Conservation (phyloP, 2,888 invertebrate species). For the Acanthosepion esculentum region DNA sequence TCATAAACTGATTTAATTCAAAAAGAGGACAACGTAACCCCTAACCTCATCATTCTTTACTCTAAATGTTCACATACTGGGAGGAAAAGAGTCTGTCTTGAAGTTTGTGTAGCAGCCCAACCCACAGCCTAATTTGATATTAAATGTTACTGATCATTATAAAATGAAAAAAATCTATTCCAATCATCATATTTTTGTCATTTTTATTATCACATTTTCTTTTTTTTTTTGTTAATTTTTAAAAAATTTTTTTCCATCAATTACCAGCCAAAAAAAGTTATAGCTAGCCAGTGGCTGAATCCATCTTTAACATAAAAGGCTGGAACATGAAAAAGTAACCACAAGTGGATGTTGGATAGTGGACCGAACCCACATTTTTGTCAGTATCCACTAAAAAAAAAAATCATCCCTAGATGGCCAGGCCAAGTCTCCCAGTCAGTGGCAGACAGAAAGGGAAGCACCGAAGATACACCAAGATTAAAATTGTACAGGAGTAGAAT, state of each 20-base stretch:
- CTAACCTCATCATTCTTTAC: not conserved
- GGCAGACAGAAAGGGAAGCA: not conserved
- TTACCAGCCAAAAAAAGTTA: not conserved
- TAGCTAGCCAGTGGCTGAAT: not conserved
- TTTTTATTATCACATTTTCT: not conserved
- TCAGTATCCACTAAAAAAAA: not conserved
- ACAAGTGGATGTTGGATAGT: not conserved
- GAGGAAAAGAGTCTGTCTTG: not conserved
- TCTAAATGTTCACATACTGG: not conserved
- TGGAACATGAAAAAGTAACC: not conserved
- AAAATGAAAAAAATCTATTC: not conserved
- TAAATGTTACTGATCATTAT: not conserved
- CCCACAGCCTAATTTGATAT: not conserved
- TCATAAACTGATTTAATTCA: conserved; percentile 16
- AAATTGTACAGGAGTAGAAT: not conserved
- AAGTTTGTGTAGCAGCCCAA: not conserved
- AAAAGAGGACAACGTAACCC: conserved; percentile 15
- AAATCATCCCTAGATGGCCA: not conserved
- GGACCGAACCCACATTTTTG: not conserved
- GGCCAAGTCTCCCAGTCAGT: conserved; percentile 12
- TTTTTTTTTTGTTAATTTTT: conserved; percentile 23
- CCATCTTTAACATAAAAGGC: not conserved
- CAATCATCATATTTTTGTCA: not conserved
- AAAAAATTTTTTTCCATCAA: not conserved
- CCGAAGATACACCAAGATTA: not conserved